Base-by-base conservation (phyloP, 92 coral and sea anemone genomes). In the Pocillopora grandis region DNA sequence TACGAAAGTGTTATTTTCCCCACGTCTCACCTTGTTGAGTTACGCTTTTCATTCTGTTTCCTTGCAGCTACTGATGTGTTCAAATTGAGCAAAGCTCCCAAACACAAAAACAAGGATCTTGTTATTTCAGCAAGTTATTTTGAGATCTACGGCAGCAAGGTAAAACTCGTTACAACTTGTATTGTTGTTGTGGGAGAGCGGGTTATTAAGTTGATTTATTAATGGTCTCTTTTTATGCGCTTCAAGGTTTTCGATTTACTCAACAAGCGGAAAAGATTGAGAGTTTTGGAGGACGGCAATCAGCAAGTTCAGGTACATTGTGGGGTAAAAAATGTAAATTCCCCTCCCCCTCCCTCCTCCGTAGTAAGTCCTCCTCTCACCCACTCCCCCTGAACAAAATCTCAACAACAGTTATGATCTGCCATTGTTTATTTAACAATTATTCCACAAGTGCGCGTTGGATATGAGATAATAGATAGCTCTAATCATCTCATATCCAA, bases 91-190 rank as follows among this genome's bases (percentile, higher is more conserved):
- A 90, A 80, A 84, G 88, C 92, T 69, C 79, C 98, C 10, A 97
- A 94, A 78, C 92, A 97, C 93, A 97, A 97, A 87, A 94, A 92
- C 85, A 97, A 97, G 74, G 99, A 97, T 76, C 89, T 97, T 83
- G 87, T 97, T 52, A 91, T 97, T 60, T 97, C 99, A 10, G 93
- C 95, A 17, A 97, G 99, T 74, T 97, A 92, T 84, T 97, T 97
- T 86, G 99, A 97, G 79, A 97, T 97, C 61, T 97, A 97, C 56
- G 99, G 99, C 37, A 95, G 97, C 75, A 97, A 97, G 91, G 98
- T 92, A 63, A 79, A 78, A 16, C 11, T 13, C 3, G 0, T 58
- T 58, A 11, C 36, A 55, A 23, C 12, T 16, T 33, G 8, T 55
- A 20, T 7, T 42, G 52, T 42, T 42, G 52, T 42, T 42, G 52